Base-by-base conservation (phyloP, 1,140 invertebrate genomes). In the Ceratina calcarata region DNA sequence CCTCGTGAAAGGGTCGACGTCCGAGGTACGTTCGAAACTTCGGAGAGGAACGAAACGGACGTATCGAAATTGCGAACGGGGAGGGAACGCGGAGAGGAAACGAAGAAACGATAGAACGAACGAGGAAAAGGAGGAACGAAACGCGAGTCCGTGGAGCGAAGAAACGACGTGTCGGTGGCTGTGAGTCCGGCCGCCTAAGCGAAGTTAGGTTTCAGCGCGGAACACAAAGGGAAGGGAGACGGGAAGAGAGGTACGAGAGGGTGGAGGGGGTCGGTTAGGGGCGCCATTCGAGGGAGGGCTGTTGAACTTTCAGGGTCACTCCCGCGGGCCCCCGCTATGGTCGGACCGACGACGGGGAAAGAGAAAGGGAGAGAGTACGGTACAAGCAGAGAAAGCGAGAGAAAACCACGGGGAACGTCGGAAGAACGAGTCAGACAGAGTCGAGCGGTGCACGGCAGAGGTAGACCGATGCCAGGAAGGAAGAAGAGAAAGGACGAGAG, bases 271-370 rank as follows among this genome's bases (percentile, higher is more conserved):
- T 62, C 55, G 70, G 70, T 62, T 68, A 81, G 80, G 82, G 77
- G 84, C 83, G 85, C 78, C 82, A 76, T 87, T 87, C 83, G 82
- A 79, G 81, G 83, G 88, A 89, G 89, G 91, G 90, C 90, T 91
- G 90, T 91, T 91, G 91, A 91, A 91, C 91, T 91, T 91, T 91
- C 91, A 91, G 90, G 91, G 91, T 91, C 91, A 91, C 84, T 86
- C 87, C 72, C 77, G 82, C 76, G 80, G 78, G 76, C 82, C 83
- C 68, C 71, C 71, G 75, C 78, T 55, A 61, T 45, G 10, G 49
- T 64, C 27, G 12, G 60, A 61, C 64, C 58, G 76, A 69, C 58
- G 76, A 69, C 68, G 75, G 84, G 78, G 78, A 82, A 81, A 65
- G 53, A 37, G 45, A 15, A 32, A 45, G 53, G 32, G 24, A 72